These are phyloP conservation scores for Silurus aristotelis DNA, from an alignment of 2,797 vertebrate species.

Conservation along the genomic window DNA sequence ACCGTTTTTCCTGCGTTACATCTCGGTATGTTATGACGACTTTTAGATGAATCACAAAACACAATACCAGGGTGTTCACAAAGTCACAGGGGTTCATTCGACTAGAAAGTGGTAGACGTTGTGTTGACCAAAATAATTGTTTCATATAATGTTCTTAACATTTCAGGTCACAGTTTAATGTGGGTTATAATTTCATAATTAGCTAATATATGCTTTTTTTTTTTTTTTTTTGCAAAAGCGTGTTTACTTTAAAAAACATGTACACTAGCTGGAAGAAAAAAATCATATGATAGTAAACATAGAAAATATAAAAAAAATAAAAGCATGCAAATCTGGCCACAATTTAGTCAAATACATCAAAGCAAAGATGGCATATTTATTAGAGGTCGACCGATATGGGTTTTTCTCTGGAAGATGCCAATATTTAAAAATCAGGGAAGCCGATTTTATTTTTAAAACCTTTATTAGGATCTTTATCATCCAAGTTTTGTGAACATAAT, in stretches of 20 bases:
- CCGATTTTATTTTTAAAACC: no score
- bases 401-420: not conserved
- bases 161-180: not conserved
- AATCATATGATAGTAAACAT: not conserved
- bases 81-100: not conserved
- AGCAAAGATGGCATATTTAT: not conserved
- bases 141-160: not conserved
- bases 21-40: slow-evolving; percentile 51
- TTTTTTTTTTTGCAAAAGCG: not conserved
- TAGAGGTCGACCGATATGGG: no score
- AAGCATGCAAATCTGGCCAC: not conserved
- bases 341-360: not conserved
- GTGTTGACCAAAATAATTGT: not conserved
- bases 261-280: not conserved
- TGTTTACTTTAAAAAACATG: not conserved
- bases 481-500: not conserved
- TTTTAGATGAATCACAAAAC: not conserved
- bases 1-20: slow-evolving; percentile 50
- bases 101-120: not conserved
- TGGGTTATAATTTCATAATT: not conserved
- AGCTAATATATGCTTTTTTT: not conserved
- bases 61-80: not conserved
- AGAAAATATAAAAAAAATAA: not conserved
- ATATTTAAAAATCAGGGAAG: not conserved
- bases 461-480: not conserved